Base-by-base conservation (phyloP, 2,113 vertebrate species). In the Leuciscus idus region DNA sequence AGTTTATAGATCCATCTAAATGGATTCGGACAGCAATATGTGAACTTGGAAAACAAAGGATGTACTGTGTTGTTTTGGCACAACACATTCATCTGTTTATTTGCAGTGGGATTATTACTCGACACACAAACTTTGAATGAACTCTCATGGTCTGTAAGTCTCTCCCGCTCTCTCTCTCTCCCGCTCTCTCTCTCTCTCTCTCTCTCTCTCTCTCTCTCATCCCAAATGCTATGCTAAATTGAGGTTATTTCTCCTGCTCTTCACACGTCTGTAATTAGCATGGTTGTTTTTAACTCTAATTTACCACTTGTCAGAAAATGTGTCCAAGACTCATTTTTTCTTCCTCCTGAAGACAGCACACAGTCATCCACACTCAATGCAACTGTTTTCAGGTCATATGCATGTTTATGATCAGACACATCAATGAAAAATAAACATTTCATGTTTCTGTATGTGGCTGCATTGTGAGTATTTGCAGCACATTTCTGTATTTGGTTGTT, bases 261-360 rank as follows among this genome's bases (percentile, higher is more conserved):
- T 84, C 81, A 72, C 88, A 89, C 59, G 23, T 46, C 88, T 84
- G 83, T 89, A 89, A 88, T 88, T 87, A 87, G 68, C 85, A 89
- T 59, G 50, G 52, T 26, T 68, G 84, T 87, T 84, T 85, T 87
- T 86, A 85, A 74, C 55, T 84, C 81, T 82, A 81, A 83, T 76
- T 78, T 85, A 83, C 59, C 86, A 87, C 84, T 62, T 84, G 36
- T 87, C 59, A 79, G 73, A 48, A 85, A 80, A 21, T 9, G 33
- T 81, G 68, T 82, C 72, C 78, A 82, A 8, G 70, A 61, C 50
- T 12, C 0, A 21, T 30, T 30, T 72, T 39, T 72, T 21, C 55
- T 52, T 17, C 6, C 13, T 64, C n/a, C 57, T 64, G 7, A 64
- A 46, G n/a, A n/a, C n/a, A n/a, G 36, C 36, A 62, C n/a, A 43